These are phyloP conservation scores for Enteromius viviparus DNA, from an alignment of 2,797 vertebrate genomes.

Conservation along the genomic window DNA sequence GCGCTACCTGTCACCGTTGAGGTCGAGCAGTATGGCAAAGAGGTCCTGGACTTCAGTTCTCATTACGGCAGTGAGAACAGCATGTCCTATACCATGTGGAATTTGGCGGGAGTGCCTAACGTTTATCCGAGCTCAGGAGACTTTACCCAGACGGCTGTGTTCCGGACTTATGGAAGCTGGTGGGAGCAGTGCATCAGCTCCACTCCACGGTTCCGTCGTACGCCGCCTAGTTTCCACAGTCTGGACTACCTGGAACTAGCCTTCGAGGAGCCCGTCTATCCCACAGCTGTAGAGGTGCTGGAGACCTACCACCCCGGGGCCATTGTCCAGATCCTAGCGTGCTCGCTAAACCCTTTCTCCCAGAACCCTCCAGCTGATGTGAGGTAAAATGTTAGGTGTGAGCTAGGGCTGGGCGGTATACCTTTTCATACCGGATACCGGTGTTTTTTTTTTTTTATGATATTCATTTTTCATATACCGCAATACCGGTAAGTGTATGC, in stretches of 20 bases:
- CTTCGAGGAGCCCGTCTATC: conserved; percentile 96
- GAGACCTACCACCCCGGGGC: conserved; percentile 98
- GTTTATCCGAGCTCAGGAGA: conserved; percentile 98
- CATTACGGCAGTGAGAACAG: conserved; percentile 99
- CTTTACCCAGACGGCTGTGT: conserved; percentile 97
- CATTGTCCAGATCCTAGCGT: conserved; percentile 93
- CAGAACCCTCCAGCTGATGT: conserved; percentile 88
- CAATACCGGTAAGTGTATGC: no score
- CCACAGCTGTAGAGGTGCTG: conserved; percentile 93
- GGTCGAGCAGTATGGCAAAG: conserved; percentile 94
- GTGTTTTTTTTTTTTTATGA: no score
- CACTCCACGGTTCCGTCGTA: conserved; percentile 84
- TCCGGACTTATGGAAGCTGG: conserved; percentile 94
- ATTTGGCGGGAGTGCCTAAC: conserved; percentile 92
- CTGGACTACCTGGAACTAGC: conserved; percentile 95
- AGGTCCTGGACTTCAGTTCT: conserved; percentile 98
- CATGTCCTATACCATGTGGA: conserved; percentile 99
- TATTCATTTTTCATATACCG: no score
- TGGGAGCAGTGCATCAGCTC: conserved; percentile 92
- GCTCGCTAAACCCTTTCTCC: conserved; percentile 95
- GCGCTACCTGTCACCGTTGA: conserved; percentile 88
- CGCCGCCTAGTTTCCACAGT: conserved; percentile 86
- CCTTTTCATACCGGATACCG: no score
- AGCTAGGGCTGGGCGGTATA: no score
- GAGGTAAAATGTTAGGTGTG: conserved; percentile 80